These are phyloP conservation scores for Sisor rabdophorus DNA, from an alignment of 2,113 vertebrate species.

Conservation along the genomic window DNA sequence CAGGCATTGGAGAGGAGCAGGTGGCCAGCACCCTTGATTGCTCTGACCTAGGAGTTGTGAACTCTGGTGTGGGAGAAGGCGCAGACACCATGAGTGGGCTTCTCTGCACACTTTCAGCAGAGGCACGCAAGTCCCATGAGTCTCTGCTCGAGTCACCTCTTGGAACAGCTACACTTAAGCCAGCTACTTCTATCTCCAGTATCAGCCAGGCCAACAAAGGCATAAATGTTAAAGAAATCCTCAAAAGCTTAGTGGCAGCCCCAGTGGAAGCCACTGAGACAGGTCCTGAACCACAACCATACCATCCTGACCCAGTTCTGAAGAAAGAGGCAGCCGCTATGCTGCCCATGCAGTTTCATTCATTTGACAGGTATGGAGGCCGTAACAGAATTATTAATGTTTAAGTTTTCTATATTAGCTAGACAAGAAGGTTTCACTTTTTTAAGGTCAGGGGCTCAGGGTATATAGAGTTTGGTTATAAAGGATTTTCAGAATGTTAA, in stretches of 20 bases:
- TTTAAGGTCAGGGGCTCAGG: not conserved
- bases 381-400: not conserved
- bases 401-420: not conserved
- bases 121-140: constrained; percentile 92
- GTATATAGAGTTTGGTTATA: not conserved
- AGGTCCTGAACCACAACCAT: constrained; percentile 88
- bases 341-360: constrained; percentile 99
- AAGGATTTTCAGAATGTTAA: not conserved
- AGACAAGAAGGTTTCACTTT: not conserved
- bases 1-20: constrained; percentile 93
- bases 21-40: constrained; percentile 85
- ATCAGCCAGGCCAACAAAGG: constrained; percentile 94
- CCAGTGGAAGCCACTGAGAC: constrained; percentile 86
- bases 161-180: constrained; percentile 74
- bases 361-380: constrained; percentile 88
- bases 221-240: constrained; percentile 97
- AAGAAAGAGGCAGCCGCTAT: constrained; percentile 89
- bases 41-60: constrained; percentile 77
- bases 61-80: constrained; percentile 57
- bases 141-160: constrained; percentile 86
- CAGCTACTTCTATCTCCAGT: constrained; percentile 89
- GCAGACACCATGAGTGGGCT: constrained; percentile 85
- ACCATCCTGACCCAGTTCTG: constrained; percentile 89
- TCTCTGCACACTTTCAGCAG: constrained; percentile 86
- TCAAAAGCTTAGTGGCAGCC: constrained; percentile 94